A percentile compares a stretch with the other conserved stretches of the same genome.
phyloP scores from a whole-genome alignment of 2,113 vertebrate genomes.

The Prionailurus bengalensis region DNA sequence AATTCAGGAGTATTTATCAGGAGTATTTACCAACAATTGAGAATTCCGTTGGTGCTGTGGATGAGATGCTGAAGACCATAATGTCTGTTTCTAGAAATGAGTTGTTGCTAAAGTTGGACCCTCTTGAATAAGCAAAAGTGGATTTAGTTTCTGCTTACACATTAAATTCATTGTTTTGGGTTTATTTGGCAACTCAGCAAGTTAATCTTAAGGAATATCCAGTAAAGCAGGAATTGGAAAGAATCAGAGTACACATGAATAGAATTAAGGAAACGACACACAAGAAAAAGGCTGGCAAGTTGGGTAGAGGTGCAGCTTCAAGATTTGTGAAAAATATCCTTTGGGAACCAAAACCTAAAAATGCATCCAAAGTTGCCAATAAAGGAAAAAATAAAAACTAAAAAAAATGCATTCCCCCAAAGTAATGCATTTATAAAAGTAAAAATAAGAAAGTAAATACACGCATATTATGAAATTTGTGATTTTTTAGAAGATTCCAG shows the following conservation, averaged over 20 bases:
- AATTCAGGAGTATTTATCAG: conserved; percentile 90
- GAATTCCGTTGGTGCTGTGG: conserved; percentile 90
- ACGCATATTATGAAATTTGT: not conserved
- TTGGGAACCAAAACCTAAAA: conserved; percentile 90
- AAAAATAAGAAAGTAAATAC: not conserved
- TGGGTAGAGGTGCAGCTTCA: conserved; percentile 93
- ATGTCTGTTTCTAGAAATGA: conserved; percentile 93
- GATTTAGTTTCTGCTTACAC: conserved; percentile 97
- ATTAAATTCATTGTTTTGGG: conserved; percentile 98
- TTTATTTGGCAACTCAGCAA: conserved; percentile 96
- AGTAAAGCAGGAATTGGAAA: conserved; percentile 95
- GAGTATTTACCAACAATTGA: conserved; percentile 90
- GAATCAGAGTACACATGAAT: conserved; percentile 95
- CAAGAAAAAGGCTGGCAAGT: conserved; percentile 93
- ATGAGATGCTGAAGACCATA: conserved; percentile 93
- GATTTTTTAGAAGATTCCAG: not conserved
- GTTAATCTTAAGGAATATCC: conserved; percentile 97
- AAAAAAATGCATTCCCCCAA: conserved; percentile 9
- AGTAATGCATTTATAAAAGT: not conserved
- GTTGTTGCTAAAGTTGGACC: conserved; percentile 93
- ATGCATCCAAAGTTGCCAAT: conserved; percentile 76
- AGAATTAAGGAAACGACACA: conserved; percentile 97
- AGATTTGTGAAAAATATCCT: conserved; percentile 95
- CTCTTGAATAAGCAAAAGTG: conserved; percentile 97
- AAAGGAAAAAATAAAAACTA: conserved; percentile 88